Evolutionary conservation across 2,797 vertebrate species (phyloP), one percentile per base, ranked within the genome.

Genomic region (Micrastur ruficollis): DNA sequence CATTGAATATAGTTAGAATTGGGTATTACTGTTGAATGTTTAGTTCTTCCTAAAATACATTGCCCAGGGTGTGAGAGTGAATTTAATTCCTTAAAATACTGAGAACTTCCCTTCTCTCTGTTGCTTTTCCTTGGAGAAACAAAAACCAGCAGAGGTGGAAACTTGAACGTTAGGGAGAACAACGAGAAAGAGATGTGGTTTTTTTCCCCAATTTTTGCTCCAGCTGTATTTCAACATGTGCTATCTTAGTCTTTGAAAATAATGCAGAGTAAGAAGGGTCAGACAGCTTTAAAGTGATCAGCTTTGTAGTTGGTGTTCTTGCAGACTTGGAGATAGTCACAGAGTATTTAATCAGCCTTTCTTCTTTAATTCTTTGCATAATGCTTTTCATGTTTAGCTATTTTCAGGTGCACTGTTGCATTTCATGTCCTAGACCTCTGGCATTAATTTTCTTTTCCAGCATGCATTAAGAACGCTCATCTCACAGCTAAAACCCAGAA

Each of bases 331-430:
- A 46, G 62, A 32, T 81, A 88, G 46, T 49, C 50, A 78, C 61
- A 67, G 49, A 34, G 27, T 66, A 22, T 86, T 93, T 90, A 79
- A 75, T 75, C 34, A 79, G n/a, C 34, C 73, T 78, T 94, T 88
- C 29, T 78, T 92, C 50, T 89, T 89, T 58, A 81, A 66, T 73
- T 72, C 50, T 93, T 93, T 90, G 50, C 21, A 3, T 59, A 73
- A 42, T 70, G 47, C 47, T 81, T 86, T 22, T 38, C n/a, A 59
- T 80, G n/a, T 79, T 83, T 53, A 17, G 47, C 52, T 81, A 74
- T 79, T 86, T 73, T 58, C 27, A 76, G 38, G 34, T 91, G 18
- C 8, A 5, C 31, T 81, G 21, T 49, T 90, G 18, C 3, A 9
- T 81, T 74, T 85, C 9, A 18, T 12, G 23, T 47, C 29, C 58